Conservation (phyloP, 2,113 vertebrate genomes). For the Corynorhinus townsendii region DNA sequence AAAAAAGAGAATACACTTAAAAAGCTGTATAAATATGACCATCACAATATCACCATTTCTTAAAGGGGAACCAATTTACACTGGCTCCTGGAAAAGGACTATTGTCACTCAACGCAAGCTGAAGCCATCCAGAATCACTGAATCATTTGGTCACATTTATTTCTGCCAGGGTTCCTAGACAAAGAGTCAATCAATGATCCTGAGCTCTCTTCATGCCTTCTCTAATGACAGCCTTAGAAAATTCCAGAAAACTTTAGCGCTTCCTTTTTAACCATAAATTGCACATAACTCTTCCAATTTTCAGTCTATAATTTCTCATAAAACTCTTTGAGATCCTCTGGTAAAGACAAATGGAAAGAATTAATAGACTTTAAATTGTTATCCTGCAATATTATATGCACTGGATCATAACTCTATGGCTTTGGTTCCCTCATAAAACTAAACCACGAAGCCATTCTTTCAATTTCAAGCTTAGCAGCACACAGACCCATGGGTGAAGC, state of each 20-base stretch:
- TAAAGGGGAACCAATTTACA: neutral
- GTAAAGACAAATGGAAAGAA: slow-evolving; percentile 52
- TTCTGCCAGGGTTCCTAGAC: neutral
- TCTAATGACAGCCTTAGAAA: slow-evolving; percentile 44
- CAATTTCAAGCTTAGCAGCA: slow-evolving; percentile 67
- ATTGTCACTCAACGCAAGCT: neutral
- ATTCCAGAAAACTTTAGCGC: slow-evolving; percentile 42
- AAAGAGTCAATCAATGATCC: slow-evolving; percentile 13
- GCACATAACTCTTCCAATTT: slow-evolving; percentile 41
- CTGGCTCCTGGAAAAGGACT: neutral
- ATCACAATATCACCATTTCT: neutral
- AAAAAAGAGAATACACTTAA: neutral
- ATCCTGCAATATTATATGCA: slow-evolving; percentile 30
- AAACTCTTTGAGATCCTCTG: slow-evolving; percentile 58
- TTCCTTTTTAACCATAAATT: slow-evolving; percentile 57
- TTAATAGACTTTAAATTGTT: slow-evolving; percentile 50
- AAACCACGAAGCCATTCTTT: slow-evolving; percentile 65
- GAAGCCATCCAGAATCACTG: neutral
- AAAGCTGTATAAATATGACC: neutral
- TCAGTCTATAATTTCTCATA: slow-evolving; percentile 59
- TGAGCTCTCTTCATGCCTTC: neutral
- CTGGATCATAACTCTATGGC: slow-evolving; percentile 26
- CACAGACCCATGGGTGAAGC: slow-evolving; percentile 44
- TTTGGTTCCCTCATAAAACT: slow-evolving; percentile 55
- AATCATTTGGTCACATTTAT: neutral